Evolutionary conservation across 2,113 vertebrate genomes (phyloP), one percentile per base, ranked within the genome.

Genomic region (Nycticorax nycticorax): DNA sequence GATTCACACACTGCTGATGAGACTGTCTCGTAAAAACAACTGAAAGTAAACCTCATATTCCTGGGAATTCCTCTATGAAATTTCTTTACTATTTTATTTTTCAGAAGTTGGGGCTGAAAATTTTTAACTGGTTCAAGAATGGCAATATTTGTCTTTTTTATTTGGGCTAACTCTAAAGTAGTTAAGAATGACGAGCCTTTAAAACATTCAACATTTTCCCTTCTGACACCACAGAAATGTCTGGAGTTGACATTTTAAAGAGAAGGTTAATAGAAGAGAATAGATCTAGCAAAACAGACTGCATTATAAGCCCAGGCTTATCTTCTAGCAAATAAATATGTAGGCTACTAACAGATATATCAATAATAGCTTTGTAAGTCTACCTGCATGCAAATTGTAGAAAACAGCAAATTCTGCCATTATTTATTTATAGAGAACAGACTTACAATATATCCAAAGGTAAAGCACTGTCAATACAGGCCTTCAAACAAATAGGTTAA

Each of bases 201-300:
- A 88, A 96, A 95, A 88, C 30, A 45, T 53, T 92, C 74, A 95
- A 83, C n/a, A 33, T 95, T 94, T 94, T 94, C 67, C 77, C 39
- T 83, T 89, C 57, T 60, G 60, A 93, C 86, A 96, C 20, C 63
- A 90, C n/a, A 77, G 77, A 92, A 93, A 96, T 50, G 47, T 88
- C 88, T 96, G 86, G 45, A 95, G 20, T 9, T 95, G 95, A 97
- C 89, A 95, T 95, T 97, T 96, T 45, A 68, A 85, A 75, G 52
- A 88, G 93, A 93, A 93, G 85, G 84, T 88, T 91, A 78, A 43
- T 43, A 43, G 41, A 43, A 43, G 41, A 76, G 89, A 89, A 83
- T 0, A 80, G 72, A 85, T 84, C 89, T 88, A 89, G 71, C 59
- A 92, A 86, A 96, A 93, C 45, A 87, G 53, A 85, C 73, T 78